Conservation (phyloP, 2,113 vertebrate species). For the Callipepla californica region DNA sequence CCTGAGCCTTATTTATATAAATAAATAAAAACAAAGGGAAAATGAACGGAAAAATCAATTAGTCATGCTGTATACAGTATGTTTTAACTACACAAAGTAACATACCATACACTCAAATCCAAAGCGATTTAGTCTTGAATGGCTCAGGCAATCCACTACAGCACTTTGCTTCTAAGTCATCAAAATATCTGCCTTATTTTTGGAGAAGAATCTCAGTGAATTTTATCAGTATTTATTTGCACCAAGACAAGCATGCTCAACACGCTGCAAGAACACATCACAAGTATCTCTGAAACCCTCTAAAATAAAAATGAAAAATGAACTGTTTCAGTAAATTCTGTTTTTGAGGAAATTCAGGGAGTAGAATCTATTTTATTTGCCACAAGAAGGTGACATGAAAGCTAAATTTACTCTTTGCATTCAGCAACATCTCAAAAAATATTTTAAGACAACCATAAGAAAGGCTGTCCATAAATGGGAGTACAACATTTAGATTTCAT, state of each 20-base stretch:
- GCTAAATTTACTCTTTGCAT: background rate
- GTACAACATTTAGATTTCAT: too few relatives aligned
- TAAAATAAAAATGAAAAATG: background rate
- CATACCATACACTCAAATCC: background rate
- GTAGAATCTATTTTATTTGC: background rate
- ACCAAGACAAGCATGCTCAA: background rate
- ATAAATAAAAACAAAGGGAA: background rate
- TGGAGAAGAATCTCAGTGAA: background rate
- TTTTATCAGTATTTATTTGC: background rate
- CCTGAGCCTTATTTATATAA: conserved; percentile 88
- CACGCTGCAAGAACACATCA: background rate
- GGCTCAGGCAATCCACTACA: background rate
- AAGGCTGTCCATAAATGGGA: background rate
- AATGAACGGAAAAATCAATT: background rate
- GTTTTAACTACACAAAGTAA: background rate
- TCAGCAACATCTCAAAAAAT: background rate
- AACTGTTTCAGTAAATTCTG: background rate
- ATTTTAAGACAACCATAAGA: background rate
- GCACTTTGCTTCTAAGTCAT: background rate
- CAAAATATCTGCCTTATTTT: background rate
- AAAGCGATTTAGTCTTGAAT: background rate
- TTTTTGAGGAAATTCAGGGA: background rate
- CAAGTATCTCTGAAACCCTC: background rate
- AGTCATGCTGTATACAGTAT: background rate
- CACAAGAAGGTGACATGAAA: background rate